Evolutionary conservation across 2,888 invertebrate species (phyloP).

Genomic region (Dilophus febrilis): DNA sequence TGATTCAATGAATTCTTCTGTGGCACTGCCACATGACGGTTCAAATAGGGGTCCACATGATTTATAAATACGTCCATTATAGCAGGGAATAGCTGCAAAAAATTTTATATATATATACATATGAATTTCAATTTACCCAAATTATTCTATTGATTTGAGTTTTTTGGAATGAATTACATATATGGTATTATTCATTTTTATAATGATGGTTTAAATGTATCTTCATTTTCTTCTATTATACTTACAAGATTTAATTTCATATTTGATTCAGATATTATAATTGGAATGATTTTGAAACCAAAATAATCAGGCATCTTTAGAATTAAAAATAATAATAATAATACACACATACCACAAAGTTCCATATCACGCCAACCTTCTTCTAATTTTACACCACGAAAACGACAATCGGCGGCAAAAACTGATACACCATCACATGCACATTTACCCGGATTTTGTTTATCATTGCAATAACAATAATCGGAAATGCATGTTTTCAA

Average conservation of each 20-base stretch:
- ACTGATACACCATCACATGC: conserved; percentile 61
- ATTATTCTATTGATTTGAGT: too few species aligned
- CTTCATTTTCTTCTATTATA: too few species aligned
- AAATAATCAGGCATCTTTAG: too few species aligned
- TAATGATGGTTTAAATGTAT: too few species aligned
- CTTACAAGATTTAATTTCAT: too few species aligned
- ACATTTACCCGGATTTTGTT: conserved; percentile 41
- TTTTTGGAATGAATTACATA: too few species aligned
- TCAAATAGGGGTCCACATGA: conserved; percentile 60
- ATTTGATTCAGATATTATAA: too few species aligned
- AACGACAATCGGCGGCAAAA: conserved; percentile 57
- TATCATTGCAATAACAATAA: conserved; percentile 50
- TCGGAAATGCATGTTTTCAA: conserved; percentile 63
- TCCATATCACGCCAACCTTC: conserved; percentile 61
- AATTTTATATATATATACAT: too few species aligned
- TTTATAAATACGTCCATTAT: conserved; percentile 55
- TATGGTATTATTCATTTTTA: too few species aligned
- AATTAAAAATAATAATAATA: background rate
- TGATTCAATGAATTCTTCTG: conserved; percentile 19
- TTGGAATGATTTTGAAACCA: too few species aligned
- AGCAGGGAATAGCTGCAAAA: conserved; percentile 57
- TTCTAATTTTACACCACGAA: conserved; percentile 43
- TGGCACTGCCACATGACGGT: conserved; percentile 47
- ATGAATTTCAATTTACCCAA: too few species aligned
- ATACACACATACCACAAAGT: conserved; percentile 55